phyloP scores from a whole-genome alignment of 2,113 vertebrate species.

The Antennarius striatus region DNA sequence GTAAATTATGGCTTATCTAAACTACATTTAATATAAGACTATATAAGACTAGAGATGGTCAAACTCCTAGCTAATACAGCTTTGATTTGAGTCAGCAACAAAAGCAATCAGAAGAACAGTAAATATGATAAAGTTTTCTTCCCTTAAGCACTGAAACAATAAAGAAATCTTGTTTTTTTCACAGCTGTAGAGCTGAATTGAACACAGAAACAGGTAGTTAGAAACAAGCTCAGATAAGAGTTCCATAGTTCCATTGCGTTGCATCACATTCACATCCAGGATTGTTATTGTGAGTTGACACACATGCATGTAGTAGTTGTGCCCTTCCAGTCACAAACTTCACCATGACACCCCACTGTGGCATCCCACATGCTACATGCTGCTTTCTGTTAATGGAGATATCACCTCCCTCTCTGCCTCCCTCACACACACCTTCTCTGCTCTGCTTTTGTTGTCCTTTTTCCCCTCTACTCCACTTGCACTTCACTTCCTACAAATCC shows the following conservation, averaged over 20 bases:
- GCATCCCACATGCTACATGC: constrained; percentile 37
- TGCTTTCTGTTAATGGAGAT: constrained; percentile 70
- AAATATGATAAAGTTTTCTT: constrained; percentile 15
- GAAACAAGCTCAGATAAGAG: too few species aligned
- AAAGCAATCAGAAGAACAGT: constrained; percentile 16
- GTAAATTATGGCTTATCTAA: too few species aligned
- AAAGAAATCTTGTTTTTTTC: too few species aligned
- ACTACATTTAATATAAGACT: too few species aligned
- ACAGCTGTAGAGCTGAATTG: too few species aligned
- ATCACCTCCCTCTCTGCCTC: constrained; percentile 43
- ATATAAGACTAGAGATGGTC: constrained; percentile 6
- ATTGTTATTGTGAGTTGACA: too few species aligned
- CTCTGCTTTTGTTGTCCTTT: constrained; percentile 50
- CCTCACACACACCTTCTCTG: not conserved
- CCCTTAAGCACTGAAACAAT: not conserved
- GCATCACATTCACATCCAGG: too few species aligned
- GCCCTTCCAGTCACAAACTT: constrained; percentile 53
- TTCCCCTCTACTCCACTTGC: constrained; percentile 47
- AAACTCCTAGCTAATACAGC: constrained; percentile 7
- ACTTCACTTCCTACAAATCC: constrained; percentile 52
- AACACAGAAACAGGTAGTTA: too few species aligned
- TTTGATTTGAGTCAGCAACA: constrained; percentile 20
- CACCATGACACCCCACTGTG: constrained; percentile 35
- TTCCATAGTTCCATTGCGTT: too few species aligned
- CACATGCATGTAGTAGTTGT: too few species aligned